A percentile compares a stretch with the other conserved stretches of the same genome.
phyloP scores from a whole-genome alignment of 1,140 invertebrate genomes.

The Chlorops oryzae region DNA sequence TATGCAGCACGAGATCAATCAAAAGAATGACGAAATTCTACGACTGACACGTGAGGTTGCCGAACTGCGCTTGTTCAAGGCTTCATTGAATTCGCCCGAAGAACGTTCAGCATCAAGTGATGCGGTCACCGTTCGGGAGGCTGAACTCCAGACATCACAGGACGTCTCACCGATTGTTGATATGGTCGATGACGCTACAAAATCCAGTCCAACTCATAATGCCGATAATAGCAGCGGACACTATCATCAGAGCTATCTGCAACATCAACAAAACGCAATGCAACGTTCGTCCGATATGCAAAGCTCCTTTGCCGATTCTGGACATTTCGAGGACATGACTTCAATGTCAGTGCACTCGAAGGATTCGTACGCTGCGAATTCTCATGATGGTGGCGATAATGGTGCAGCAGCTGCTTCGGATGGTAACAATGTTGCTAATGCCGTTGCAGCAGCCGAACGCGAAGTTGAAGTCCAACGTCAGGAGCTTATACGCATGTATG shows the following conservation, averaged over 20 bases:
- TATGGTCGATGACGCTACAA: constrained; percentile 45
- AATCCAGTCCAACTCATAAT: constrained; percentile 50
- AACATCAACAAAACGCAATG: constrained; percentile 7
- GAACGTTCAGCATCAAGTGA: constrained; percentile 67
- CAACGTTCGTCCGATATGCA: constrained; percentile 54
- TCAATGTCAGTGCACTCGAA: constrained; percentile 68
- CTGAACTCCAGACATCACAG: constrained; percentile 50
- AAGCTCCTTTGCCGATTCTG: constrained; percentile 73
- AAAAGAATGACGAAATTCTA: constrained; percentile 73
- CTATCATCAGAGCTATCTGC: constrained; percentile 24
- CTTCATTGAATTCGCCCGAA: constrained; percentile 66
- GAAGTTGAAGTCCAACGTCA: constrained; percentile 57
- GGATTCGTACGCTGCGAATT: constrained; percentile 53
- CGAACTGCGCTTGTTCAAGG: constrained; percentile 70
- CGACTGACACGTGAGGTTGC: constrained; percentile 76
- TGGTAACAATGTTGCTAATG: background rate
- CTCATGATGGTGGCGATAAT: constrained; percentile 53
- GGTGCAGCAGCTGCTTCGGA: constrained; percentile 17
- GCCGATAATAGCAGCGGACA: constrained; percentile 28
- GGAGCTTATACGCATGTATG: constrained; percentile 63
- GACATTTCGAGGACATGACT: constrained; percentile 74
- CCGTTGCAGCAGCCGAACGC: constrained; percentile 17
- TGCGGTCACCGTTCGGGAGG: constrained; percentile 65
- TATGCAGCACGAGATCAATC: constrained; percentile 67
- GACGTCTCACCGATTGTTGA: constrained; percentile 48